Base-by-base conservation (phyloP, 2,113 vertebrate species). In the Podarcis raffonei region DNA sequence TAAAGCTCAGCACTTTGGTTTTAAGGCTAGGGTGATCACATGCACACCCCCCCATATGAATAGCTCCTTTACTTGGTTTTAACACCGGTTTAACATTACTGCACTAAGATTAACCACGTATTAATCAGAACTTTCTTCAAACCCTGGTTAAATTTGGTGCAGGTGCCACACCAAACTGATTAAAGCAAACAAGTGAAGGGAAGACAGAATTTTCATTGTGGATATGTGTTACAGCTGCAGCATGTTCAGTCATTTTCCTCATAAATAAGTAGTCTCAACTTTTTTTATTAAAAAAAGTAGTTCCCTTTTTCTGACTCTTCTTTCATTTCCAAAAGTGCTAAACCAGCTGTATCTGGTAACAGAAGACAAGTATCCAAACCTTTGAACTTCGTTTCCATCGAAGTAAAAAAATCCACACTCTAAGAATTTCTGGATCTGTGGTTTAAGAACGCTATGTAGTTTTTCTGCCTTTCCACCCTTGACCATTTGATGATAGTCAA, bases 401-500 rank as follows among this genome's bases (percentile, higher is more conserved):
- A 98, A 98, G 95, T 97, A 98, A 96, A 99, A 99, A 97, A 99
- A 98, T 72, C 98, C 98, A 86, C 98, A 99, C n/a, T 99, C 98
- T 32, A 98, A 66, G 92, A 99, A 99, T 86, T 97, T 98, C 93
- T 90, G 97, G 87, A 99, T 96, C 94, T 98, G 98, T 66, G 98
- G 98, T 94, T 99, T 99, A 91, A 99, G 97, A 74, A 98, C 94
- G 83, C 96, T 98, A 87, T 97, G 96, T 13, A 99, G 97, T 96
- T 99, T 99, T 81, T 99, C 98, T 18, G 98, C 97, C 81, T 99
- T 99, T 86, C 99, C 99, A 87, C 99, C 98, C 95, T 97, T 98
- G 91, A 99, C 98, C 97, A 99, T 98, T 92, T 99, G 98, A 95
- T 99, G 99, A 95, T 99, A 99, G 95, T 99, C 99, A 15, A 99